Conservation (phyloP, 2,797 vertebrate genomes). For the Chrosomus eos region DNA sequence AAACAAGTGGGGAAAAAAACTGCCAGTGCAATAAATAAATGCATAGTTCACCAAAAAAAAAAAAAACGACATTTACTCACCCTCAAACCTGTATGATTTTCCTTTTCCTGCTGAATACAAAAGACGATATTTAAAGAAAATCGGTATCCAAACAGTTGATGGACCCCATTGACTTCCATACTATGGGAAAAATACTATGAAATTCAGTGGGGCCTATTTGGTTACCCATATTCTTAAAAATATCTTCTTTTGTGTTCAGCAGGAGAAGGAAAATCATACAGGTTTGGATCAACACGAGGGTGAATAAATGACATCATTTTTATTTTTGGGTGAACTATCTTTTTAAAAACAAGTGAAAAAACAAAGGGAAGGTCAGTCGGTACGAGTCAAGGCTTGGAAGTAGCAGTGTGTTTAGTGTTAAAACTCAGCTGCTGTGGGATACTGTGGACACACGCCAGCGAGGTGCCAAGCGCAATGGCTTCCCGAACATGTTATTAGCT, state of each 20-base stretch:
- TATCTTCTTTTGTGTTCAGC: not conserved
- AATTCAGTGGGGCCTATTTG: not conserved
- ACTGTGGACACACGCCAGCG: constrained; percentile 10
- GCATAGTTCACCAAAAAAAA: not conserved
- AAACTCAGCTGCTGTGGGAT: constrained; percentile 32
- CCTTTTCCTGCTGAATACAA: not conserved
- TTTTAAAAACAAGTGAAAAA: not conserved
- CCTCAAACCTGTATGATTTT: not conserved
- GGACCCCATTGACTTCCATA: too few species aligned
- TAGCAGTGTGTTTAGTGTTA: constrained; percentile 5
- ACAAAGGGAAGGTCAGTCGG: constrained; percentile 8
- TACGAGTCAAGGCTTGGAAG: constrained; percentile 25
- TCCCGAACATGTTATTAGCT: constrained; percentile 36
- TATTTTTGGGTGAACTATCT: not conserved
- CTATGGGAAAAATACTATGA: not conserved
- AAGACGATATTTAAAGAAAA: not conserved
- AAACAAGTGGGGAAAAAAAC: too few species aligned
- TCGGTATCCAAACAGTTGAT: not conserved
- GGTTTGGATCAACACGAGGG: not conserved
- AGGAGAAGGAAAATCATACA: not conserved
- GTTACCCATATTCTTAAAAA: too few species aligned
- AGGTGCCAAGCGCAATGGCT: constrained; percentile 14
- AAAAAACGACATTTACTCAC: not conserved
- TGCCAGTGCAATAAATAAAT: not conserved
- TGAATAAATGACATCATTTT: not conserved